These are phyloP conservation scores for Arion vulgaris DNA, from an alignment of 1,140 invertebrate species.

Conservation along the genomic window DNA sequence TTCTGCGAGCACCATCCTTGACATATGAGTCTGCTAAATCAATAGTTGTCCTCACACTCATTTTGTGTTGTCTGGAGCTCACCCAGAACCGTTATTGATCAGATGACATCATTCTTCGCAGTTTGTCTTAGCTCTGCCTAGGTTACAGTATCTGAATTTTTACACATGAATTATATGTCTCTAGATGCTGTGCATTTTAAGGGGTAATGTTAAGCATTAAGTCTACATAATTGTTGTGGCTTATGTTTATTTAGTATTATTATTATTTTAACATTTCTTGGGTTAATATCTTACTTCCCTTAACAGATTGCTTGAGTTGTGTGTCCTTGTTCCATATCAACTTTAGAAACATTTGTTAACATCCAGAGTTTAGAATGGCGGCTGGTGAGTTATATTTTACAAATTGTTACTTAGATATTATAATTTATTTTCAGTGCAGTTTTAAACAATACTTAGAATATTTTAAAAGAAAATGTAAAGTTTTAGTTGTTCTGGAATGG, in stretches of 20 bases:
- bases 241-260: too few relatives aligned
- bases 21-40: neutral
- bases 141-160: neutral
- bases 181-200: neutral
- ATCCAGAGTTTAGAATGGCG: neutral
- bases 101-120: neutral
- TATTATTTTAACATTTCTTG: neutral
- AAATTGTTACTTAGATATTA: too few relatives aligned
- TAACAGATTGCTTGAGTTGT: neutral
- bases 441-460: too few relatives aligned
- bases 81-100: neutral
- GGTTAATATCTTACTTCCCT: neutral
- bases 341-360: neutral
- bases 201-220: neutral
- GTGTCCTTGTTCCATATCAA: neutral
- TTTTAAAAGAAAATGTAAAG: too few relatives aligned
- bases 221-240: too few relatives aligned
- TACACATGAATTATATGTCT: neutral
- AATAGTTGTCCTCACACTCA: neutral
- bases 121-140: neutral
- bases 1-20: neutral
- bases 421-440: too few relatives aligned
- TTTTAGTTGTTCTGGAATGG: too few relatives aligned
- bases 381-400: conserved; percentile 2
- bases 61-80: neutral